phyloP scores from a whole-genome alignment of 2,888 invertebrate genomes.

The Aporophyla lueneburgensis region DNA sequence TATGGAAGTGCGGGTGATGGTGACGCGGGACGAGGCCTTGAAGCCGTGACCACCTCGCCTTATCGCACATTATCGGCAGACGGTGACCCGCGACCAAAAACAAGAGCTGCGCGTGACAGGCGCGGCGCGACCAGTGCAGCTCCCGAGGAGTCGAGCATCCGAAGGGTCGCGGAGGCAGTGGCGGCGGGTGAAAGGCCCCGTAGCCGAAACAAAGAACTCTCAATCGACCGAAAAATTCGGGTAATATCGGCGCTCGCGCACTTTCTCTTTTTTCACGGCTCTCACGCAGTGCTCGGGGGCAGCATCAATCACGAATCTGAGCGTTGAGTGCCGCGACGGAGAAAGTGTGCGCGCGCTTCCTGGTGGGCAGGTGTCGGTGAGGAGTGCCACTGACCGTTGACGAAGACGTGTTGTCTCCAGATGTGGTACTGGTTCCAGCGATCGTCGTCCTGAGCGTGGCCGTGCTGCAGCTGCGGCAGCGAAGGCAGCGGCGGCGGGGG shows the following conservation, averaged over 20 bases:
- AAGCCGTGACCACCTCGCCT: conserved; percentile 51
- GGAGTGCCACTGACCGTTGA: conserved; percentile 92
- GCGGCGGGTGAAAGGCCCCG: conserved; percentile 75
- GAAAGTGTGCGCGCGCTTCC: conserved; percentile 80
- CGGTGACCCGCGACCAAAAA: conserved; percentile 59
- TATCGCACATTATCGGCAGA: conserved; percentile 63
- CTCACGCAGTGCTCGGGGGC: conserved; percentile 70
- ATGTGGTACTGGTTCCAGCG: conserved; percentile 95
- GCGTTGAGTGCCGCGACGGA: conserved; percentile 66
- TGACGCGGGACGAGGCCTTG: conserved; percentile 48
- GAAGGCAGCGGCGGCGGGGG: conserved; percentile 92
- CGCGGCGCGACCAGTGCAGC: neutral
- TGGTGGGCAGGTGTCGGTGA: conserved; percentile 57
- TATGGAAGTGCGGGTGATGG: conserved; percentile 20
- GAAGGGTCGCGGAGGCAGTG: conserved; percentile 28
- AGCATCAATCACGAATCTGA: conserved; percentile 68
- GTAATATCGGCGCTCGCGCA: conserved; percentile 82
- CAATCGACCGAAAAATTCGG: conserved; percentile 81
- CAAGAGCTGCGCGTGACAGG: conserved; percentile 33
- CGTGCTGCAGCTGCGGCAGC: conserved; percentile 92
- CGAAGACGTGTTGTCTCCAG: conserved; percentile 95
- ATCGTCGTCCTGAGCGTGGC: conserved; percentile 91
- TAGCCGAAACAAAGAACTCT: conserved; percentile 82
- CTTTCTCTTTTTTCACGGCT: conserved; percentile 84
- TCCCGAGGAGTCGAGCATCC: neutral